These are phyloP conservation scores for Drosophila tropicalis DNA, from an alignment of 1,140 invertebrate genomes.

Conservation along the genomic window DNA sequence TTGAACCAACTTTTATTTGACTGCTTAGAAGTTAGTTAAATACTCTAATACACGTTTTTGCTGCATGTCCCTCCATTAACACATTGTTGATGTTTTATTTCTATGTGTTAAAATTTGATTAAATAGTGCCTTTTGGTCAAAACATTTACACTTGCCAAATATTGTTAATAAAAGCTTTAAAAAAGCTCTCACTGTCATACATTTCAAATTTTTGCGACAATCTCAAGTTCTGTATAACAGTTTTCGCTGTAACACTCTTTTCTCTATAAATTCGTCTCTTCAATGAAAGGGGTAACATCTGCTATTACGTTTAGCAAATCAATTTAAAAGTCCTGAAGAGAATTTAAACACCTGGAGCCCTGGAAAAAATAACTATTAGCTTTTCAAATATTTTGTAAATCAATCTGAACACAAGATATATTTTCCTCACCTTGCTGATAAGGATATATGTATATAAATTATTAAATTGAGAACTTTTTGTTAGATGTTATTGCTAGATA, in stretches of 20 bases:
- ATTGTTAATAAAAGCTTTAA: constrained; percentile 3
- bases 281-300: background rate
- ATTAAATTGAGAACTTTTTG: background rate
- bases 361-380: too few species aligned
- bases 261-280: background rate
- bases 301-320: too few species aligned
- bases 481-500: too few species aligned
- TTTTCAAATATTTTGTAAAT: background rate
- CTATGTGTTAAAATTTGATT: constrained; percentile 48
- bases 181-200: background rate
- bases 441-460: background rate
- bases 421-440: background rate
- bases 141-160: constrained; percentile 8
- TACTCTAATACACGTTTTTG: constrained; percentile 42
- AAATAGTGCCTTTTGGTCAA: constrained; percentile 25
- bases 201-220: constrained; percentile 1
- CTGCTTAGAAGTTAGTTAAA: constrained; percentile 45
- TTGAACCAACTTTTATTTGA: constrained; percentile 47
- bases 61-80: constrained; percentile 41
- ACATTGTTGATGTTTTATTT: constrained; percentile 22
- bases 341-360: too few species aligned
- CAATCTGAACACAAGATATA: too few species aligned
- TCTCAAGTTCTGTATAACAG: constrained; percentile 3
- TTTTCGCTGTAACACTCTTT: background rate
- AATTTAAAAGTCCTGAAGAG: background rate